Conservation (phyloP, 2,113 vertebrate species). For the Pavo muticus region DNA sequence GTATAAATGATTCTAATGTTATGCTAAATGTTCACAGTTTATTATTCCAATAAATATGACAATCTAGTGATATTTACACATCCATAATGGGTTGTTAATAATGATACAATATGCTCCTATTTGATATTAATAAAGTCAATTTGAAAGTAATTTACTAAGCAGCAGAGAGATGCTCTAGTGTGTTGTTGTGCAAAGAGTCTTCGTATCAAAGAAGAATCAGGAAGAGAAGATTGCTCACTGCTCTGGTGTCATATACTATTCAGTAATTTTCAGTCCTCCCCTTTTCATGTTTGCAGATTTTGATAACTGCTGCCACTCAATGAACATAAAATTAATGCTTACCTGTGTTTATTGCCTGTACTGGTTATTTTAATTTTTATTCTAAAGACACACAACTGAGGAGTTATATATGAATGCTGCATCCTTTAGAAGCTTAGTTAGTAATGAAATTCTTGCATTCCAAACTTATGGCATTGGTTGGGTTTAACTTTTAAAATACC, state of each 20-base stretch:
- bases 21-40: conserved; percentile 39
- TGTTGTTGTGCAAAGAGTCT: conserved; percentile 6
- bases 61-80: conserved; percentile 45
- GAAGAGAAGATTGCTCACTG: background rate
- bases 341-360: background rate
- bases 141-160: conserved; percentile 58
- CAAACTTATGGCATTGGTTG: background rate
- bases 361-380: background rate
- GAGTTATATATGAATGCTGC: background rate
- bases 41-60: conserved; percentile 58
- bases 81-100: conserved; percentile 44
- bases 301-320: background rate
- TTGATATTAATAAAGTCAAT: conserved; percentile 29
- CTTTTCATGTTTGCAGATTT: background rate
- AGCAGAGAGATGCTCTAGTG: background rate
- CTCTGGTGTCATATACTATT: background rate
- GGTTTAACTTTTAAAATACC: background rate
- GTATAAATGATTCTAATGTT: conserved; percentile 33
- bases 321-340: background rate
- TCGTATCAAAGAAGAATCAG: background rate
- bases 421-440: background rate
- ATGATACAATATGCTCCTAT: background rate
- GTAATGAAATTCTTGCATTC: background rate
- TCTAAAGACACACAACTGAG: background rate
- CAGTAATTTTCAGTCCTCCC: background rate